Base-by-base conservation (phyloP, 2,797 vertebrate genomes). In the Cryptoprocta ferox region DNA sequence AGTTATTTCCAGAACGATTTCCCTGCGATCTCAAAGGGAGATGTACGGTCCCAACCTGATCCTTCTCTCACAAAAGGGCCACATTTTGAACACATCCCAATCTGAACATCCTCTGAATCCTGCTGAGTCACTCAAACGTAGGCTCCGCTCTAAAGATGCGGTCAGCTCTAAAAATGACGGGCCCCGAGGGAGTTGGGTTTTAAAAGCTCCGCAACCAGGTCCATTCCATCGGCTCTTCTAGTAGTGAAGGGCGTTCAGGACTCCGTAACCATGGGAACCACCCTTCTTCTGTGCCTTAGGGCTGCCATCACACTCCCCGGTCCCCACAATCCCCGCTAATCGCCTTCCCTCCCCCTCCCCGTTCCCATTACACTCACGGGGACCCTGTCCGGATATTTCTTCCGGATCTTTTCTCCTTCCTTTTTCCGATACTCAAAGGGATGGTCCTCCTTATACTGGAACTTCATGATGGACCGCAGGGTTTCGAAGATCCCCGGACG, bases 311-410 rank as follows among this genome's bases (percentile, higher is more conserved):
- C 76, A 39, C 66, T 35, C 56, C 53, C 45, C 75, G 12, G 6
- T 26, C 32, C 50, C 30, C 42, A 16, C 42, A 15, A 18, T 28
- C 26, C 39, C 18, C 59, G 0, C 48, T 0, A 1, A 3, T 32
- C 48, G 53, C 42, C 50, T 1, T 7, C 35, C 19, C 37, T 3
- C 6, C 59, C 9, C 1, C 0, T 1, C 35, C 75, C 59, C 39
- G 6, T 18, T 6, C 73, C 92, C 26, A 6, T 6, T 2, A 8
- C 97, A 99, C 99, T 99, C 98, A 99, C 99, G 30, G 99, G 99
- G 48, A 99, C 99, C 98, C 99, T 99, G 98, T 99, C 99, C 88
- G 99, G 99, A 15, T 99, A 99, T 98, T 99, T 99, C 99, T 99
- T 99, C 96, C 99, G 98, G 98, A 99, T 99, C 98, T 99, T 99